Percentiles rank a stretch among this genome's conserved stretches.
phyloP scores from a whole-genome alignment of 2,113 vertebrate genomes.

The Phycodurus eques region DNA sequence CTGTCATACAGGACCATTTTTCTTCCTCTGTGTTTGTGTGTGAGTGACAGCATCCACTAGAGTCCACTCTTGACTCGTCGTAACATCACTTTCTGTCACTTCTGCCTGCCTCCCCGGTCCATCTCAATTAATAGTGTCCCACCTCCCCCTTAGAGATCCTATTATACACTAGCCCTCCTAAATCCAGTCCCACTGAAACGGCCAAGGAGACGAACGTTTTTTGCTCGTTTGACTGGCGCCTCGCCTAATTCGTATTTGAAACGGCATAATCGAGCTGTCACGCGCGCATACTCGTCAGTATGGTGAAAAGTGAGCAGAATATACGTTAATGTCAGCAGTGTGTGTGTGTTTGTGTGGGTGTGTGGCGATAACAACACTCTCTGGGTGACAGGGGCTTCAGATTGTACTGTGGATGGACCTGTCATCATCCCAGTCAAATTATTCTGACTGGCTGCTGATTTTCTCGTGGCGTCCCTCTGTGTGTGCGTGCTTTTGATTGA shows the following conservation, averaged over 20 bases:
- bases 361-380: constrained; percentile 38
- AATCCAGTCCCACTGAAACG: constrained; percentile 68
- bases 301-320: constrained; percentile 6
- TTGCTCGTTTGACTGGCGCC: constrained; percentile 61
- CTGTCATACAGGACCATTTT: neutral
- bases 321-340: constrained; percentile 1
- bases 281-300: neutral
- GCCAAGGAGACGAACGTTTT: constrained; percentile 51
- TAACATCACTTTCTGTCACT: constrained; percentile 41
- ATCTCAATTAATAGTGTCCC: constrained; percentile 68
- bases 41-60: constrained; percentile 51
- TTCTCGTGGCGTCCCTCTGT: constrained; percentile 64
- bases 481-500: constrained; percentile 50
- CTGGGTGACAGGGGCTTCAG: constrained; percentile 43
- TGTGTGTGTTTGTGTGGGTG: constrained; percentile 16
- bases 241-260: constrained; percentile 46
- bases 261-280: constrained; percentile 18
- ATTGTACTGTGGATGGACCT: constrained; percentile 60
- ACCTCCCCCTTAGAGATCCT: constrained; percentile 53
- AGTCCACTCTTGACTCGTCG: constrained; percentile 58
- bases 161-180: constrained; percentile 67
- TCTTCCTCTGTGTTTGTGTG: neutral
- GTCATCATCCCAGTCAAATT: constrained; percentile 76
- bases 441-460: constrained; percentile 81
- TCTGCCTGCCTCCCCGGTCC: constrained; percentile 35